Percentiles rank a stretch among this genome's conserved stretches.
These are phyloP conservation scores for Ypsolopha scabrella DNA, from an alignment of 2,888 invertebrate species.

Conservation along the genomic window DNA sequence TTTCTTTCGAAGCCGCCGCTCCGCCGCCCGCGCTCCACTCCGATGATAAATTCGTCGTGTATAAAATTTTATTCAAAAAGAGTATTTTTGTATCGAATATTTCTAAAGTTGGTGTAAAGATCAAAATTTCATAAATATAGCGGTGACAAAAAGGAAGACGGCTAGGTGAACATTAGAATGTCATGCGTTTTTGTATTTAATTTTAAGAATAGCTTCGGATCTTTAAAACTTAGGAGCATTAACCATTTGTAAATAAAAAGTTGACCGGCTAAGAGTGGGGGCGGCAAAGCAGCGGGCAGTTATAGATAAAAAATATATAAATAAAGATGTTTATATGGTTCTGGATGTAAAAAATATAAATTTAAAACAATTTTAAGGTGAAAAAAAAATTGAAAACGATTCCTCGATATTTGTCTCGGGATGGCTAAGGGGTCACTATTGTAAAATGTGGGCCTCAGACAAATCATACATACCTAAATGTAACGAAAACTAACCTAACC, in stretches of 20 bases:
- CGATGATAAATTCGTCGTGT: slow-evolving; percentile 60
- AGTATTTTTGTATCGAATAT: slow-evolving; percentile 74
- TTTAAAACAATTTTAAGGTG: slow-evolving; percentile 57
- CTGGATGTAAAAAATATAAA: slow-evolving; percentile 69
- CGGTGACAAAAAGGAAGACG: slow-evolving; percentile 50
- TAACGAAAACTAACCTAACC: slow-evolving; percentile 61
- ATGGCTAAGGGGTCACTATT: slow-evolving; percentile 65
- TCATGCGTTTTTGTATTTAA: slow-evolving; percentile 72
- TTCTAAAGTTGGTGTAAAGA: slow-evolving; percentile 72
- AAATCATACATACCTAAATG: slow-evolving; percentile 34
- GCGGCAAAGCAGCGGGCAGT: slow-evolving; percentile 41
- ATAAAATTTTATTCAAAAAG: slow-evolving; percentile 71
- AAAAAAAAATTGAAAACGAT: slow-evolving; percentile 46
- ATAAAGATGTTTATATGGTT: slow-evolving; percentile 72
- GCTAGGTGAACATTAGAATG: slow-evolving; percentile 68
- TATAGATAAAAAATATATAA: slow-evolving; percentile 69
- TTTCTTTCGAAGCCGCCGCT: slow-evolving; percentile 56
- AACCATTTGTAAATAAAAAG: slow-evolving; percentile 77
- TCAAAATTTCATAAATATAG: slow-evolving; percentile 72
- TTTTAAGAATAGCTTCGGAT: slow-evolving; percentile 72
- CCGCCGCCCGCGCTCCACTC: slow-evolving; percentile 36
- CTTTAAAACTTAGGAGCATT: slow-evolving; percentile 77
- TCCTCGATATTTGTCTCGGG: slow-evolving; percentile 65
- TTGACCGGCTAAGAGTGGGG: slow-evolving; percentile 33
- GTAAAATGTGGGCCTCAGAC: slow-evolving; percentile 67